Base-by-base conservation (phyloP, 2,888 invertebrate species). In the Prostheceraeus crozeri region DNA sequence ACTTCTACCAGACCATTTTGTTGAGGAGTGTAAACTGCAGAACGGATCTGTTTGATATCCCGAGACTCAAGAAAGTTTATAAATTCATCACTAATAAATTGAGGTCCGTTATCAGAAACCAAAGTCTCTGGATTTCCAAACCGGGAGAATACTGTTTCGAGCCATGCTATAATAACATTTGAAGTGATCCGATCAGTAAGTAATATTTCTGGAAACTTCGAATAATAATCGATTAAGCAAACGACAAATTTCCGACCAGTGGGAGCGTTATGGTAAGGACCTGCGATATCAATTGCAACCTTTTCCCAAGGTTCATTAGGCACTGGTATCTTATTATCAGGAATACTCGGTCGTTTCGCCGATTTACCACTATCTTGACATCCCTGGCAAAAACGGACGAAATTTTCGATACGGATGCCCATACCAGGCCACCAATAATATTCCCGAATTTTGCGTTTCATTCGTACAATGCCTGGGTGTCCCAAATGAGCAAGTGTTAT, bases 31-130 rank as follows among this genome's bases (percentile, higher is more conserved):
- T 54, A 35, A 6, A 56, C 35, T 19, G 60, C 35, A 3, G 45
- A 57, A 10, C 11, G 1, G 16, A 58, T 27, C 1, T 60, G 63
- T n/a, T 52, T 6, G 4, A 63, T 59, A 3, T 27, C 59, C 35
- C 56, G 52, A 1, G 10, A 33, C 3, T 48, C 16, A 27, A 63
- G 62, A 57, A 67, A 70, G 14, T 62, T 30, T 30, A 58, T 31
- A 46, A 70, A 69, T 51, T 69, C 68, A 23, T 51, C 58, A 2
- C 64, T 64, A 14, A 33, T 60, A 58, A 71, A 71, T 14, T 61
- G 61, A 19, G 67, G 62, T 10, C 65, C 67, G 61, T 70, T 69
- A 57, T 71, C 69, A 6, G 65, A 63, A 0, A 67, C 68, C 2
- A 69, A n/a, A n/a, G n/a, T n/a, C n/a, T 58, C 56, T 4, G 58